phyloP scores from a whole-genome alignment of 2,113 vertebrate genomes.

The Ptilonorhynchus violaceus region DNA sequence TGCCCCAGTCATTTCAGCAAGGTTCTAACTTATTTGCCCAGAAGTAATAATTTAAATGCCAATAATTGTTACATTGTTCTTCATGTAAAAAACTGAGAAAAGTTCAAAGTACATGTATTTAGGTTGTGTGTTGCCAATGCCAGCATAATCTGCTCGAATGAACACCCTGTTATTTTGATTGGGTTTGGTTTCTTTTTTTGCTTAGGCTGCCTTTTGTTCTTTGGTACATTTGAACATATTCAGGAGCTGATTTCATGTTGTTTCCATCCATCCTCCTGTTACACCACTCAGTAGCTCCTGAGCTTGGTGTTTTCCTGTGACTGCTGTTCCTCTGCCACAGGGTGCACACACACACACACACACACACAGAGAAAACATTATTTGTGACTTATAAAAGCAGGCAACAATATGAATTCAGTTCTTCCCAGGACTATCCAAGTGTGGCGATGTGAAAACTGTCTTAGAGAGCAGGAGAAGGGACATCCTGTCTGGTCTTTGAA shows the following conservation, averaged over 20 bases:
- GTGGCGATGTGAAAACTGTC: background rate
- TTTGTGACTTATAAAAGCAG: background rate
- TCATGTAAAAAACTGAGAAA: background rate
- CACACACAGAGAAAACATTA: background rate
- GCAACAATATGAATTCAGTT: background rate
- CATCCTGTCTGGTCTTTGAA: background rate
- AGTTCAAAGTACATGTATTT: background rate
- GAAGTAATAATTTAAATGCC: background rate
- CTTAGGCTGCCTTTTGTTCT: background rate
- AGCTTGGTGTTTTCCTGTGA: background rate
- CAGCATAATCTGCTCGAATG: background rate
- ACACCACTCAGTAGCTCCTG: background rate
- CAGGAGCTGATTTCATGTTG: background rate
- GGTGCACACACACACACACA: background rate
- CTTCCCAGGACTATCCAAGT: background rate
- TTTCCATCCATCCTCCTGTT: background rate
- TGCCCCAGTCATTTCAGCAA: background rate
- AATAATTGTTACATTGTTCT: background rate
- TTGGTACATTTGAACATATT: background rate
- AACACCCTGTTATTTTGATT: background rate
- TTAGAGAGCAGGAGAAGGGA: background rate
- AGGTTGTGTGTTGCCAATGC: background rate
- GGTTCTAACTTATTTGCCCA: background rate
- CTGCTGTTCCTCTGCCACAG: background rate
- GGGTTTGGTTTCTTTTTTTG: background rate